These are phyloP conservation scores for Pissodes strobi DNA, from an alignment of 1,140 invertebrate species.

Conservation along the genomic window DNA sequence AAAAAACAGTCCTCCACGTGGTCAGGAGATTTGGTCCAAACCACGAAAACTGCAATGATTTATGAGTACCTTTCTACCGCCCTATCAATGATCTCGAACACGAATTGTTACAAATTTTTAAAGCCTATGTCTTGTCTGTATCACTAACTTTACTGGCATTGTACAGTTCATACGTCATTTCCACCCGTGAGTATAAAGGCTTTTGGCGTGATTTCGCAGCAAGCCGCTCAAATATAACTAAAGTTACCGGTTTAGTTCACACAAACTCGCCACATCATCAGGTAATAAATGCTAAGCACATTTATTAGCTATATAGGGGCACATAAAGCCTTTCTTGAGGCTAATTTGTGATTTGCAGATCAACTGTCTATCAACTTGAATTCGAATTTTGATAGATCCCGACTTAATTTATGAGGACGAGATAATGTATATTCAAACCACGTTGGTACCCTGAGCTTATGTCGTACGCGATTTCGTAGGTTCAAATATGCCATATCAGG, in stretches of 20 bases:
- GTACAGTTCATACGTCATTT: conserved; percentile 23
- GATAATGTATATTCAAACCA: no score
- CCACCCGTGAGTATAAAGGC: neutral
- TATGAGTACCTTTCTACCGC: conserved; percentile 18
- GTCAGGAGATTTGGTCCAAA: conserved; percentile 41
- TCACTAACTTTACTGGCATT: conserved; percentile 15
- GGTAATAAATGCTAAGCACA: no score
- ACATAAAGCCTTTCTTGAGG: no score
- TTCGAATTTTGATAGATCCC: no score
- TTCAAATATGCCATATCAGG: no score
- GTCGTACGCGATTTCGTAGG: no score
- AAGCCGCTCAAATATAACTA: conserved; percentile 5
- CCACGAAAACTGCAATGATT: conserved; percentile 37
- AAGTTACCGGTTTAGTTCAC: conserved; percentile 4
- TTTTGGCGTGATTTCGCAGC: neutral
- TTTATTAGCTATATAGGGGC: no score
- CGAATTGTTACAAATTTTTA: conserved; percentile 5
- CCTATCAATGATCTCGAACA: conserved; percentile 14
- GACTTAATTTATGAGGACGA: no score
- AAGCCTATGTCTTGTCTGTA: conserved; percentile 3
- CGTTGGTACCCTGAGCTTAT: no score
- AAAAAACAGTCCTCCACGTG: conserved; percentile 43
- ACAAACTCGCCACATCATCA: neutral
- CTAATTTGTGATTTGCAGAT: no score
- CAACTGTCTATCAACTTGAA: no score